Evolutionary conservation across 1,140 invertebrate species (phyloP), one percentile per base, ranked within the genome.

Genomic region (Tigriopus japonicus): DNA sequence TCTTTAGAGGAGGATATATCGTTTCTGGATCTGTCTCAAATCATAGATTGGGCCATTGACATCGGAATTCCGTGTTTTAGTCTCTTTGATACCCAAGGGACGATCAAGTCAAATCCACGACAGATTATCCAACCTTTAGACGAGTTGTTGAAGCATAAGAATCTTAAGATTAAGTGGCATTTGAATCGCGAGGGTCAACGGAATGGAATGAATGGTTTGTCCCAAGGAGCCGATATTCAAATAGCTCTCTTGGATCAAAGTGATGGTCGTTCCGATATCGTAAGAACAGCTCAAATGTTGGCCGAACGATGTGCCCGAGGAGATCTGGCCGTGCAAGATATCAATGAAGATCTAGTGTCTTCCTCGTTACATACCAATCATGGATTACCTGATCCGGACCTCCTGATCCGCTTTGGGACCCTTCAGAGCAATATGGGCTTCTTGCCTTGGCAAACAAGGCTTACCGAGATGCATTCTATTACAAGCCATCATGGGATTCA

Each of bases 401-500:
- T 60, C 35, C 6, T 60, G 15, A 21, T 60, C 23, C 14, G 58
- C n/a, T 19, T 56, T 52, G 58, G 58, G 12, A 19, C 3, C 15
- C 6, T 51, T 3, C 15, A 60, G n/a, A 21, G 15, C 13, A 52
- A 60, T 23, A 52, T 60, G 45, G 45, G 45, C n/a, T 61, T 56
- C 41, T 19, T 19, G 1, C 59, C 59, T 19, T 61, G 59, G 59
- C 49, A 61, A 51, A 61, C 53, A 10, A 49, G 59, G n/a, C 59
- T 61, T 13, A 61, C 17, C 15, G 59, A 61, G 41, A 61, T 61
- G 14, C 43, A 51, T 61, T 17, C 15, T 12, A 23, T 61, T 17
- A 5, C 52, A 13, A n/a, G 49, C 10, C 45, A 35, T 61, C 17
- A 35, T 40, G 49, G 51, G 35, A 12, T 61, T 14, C 14, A 15